Evolutionary conservation across 1,140 invertebrate species (phyloP).

Genomic region (Elymnias hypermnestra): DNA sequence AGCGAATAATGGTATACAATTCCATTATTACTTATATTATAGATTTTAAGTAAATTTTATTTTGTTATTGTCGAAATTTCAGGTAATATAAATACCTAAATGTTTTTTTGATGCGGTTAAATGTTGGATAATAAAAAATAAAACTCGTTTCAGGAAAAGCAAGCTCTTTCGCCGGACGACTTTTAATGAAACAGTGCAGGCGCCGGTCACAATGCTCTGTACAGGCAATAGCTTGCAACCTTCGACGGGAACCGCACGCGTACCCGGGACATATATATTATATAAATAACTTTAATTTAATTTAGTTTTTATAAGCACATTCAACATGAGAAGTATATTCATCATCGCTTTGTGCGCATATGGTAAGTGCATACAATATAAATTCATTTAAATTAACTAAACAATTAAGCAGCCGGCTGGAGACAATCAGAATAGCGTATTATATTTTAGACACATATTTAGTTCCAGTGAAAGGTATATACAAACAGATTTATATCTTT

Average conservation of each 20-base stretch:
- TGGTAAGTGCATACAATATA: slow-evolving; percentile 35
- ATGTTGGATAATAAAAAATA: too few relatives aligned
- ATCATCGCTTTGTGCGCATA: slow-evolving; percentile 37
- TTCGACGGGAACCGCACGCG: slow-evolving; percentile 57
- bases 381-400: background rate
- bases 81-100: too few relatives aligned
- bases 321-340: slow-evolving; percentile 53
- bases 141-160: slow-evolving; percentile 19
- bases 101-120: too few relatives aligned
- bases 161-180: slow-evolving; percentile 28
- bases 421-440: background rate
- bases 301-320: slow-evolving; percentile 19
- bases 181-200: slow-evolving; percentile 31
- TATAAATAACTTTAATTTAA: slow-evolving; percentile 16
- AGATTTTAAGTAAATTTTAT: too few relatives aligned
- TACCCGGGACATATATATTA: slow-evolving; percentile 25
- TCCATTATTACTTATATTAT: too few relatives aligned
- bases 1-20: too few relatives aligned
- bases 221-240: slow-evolving; percentile 55
- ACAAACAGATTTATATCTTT: too few relatives aligned
- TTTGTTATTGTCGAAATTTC: too few relatives aligned
- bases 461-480: too few relatives aligned
- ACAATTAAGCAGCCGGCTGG: too few relatives aligned
- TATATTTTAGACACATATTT: background rate
- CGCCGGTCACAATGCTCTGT: slow-evolving; percentile 35